These are phyloP conservation scores for Mylabris sibirica DNA, from an alignment of 2,888 invertebrate genomes.

Conservation along the genomic window DNA sequence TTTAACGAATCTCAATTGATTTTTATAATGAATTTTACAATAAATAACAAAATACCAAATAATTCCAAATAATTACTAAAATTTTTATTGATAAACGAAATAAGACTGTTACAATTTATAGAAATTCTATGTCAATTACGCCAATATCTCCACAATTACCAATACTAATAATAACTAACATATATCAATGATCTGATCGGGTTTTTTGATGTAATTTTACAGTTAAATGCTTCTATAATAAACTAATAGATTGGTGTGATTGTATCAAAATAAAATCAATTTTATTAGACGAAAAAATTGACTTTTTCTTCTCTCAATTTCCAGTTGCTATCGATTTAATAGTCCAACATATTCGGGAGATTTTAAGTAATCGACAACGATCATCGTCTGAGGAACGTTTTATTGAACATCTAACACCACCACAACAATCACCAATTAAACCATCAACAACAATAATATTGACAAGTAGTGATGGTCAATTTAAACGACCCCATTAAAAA, in stretches of 20 bases:
- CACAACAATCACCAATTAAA: conserved; percentile 47
- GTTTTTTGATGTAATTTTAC: no score
- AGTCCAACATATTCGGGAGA: conserved; percentile 95
- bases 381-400: conserved; percentile 43
- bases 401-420: conserved; percentile 30
- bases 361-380: conserved; percentile 70
- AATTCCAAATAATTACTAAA: conserved; percentile 15
- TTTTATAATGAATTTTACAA: background rate
- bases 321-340: conserved; percentile 97
- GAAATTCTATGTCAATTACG: conserved; percentile 37
- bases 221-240: no score
- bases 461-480: conserved; percentile 41
- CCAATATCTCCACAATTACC: conserved; percentile 22
- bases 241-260: background rate
- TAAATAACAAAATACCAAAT: background rate
- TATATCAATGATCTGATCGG: background rate
- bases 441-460: conserved; percentile 26
- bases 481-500: conserved; percentile 54
- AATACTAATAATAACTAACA: background rate
- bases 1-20: conserved; percentile 13
- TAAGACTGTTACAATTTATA: conserved; percentile 33
- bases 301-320: conserved; percentile 54
- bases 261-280: background rate
- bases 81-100: conserved; percentile 16
- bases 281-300: background rate